Conservation (phyloP, 2,113 vertebrate genomes). For the Lycaon pictus region DNA sequence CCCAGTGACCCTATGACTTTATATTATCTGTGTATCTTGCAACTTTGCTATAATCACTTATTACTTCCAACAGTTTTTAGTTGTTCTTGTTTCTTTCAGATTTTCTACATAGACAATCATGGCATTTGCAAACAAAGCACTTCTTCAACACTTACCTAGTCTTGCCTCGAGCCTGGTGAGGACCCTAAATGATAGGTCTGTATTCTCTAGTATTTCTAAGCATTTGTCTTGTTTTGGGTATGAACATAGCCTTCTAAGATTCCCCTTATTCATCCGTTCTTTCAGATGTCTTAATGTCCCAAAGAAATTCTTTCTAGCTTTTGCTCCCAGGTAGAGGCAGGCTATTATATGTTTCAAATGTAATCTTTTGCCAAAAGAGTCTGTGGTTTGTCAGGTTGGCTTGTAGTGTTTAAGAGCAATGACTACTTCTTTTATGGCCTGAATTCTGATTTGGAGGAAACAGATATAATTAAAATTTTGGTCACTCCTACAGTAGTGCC, state of each 20-base stretch:
- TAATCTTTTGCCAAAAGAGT: not conserved
- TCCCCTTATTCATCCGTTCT: not conserved
- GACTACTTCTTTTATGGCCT: not conserved
- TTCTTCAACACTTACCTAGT: not conserved
- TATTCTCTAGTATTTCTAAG: not conserved
- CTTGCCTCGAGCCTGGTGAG: not conserved
- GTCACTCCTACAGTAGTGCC: not conserved
- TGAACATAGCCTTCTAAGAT: not conserved
- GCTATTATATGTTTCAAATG: not conserved
- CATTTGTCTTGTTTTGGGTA: not conserved
- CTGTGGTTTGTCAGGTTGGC: not conserved
- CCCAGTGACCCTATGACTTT: not conserved
- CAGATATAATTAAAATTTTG: not conserved
- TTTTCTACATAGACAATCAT: not conserved
- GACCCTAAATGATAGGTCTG: rapidly evolving
- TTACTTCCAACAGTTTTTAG: not conserved
- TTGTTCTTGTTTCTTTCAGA: not conserved
- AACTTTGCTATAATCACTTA: not conserved
- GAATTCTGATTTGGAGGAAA: not conserved
- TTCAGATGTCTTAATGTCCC: not conserved
- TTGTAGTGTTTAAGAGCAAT: not conserved
- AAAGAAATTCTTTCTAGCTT: not conserved
- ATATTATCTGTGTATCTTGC: not conserved
- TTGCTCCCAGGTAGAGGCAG: not conserved
- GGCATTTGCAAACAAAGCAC: not conserved